Conservation (phyloP, 2,113 vertebrate genomes). For the Dipodomys merriami region DNA sequence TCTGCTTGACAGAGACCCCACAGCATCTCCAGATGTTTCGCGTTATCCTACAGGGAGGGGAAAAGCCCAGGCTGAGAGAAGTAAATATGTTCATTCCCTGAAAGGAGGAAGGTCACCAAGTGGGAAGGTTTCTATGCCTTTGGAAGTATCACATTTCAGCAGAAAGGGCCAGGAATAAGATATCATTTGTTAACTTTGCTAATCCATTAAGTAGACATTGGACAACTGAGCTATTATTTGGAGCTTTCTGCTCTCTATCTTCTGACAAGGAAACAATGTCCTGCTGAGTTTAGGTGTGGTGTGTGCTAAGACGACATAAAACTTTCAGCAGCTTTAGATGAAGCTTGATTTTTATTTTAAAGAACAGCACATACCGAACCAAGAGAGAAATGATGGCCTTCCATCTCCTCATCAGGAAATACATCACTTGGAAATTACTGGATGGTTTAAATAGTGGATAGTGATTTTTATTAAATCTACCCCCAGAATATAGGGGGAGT, state of each 20-base stretch:
- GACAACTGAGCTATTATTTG: slow-evolving; percentile 82
- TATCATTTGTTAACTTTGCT: slow-evolving; percentile 85
- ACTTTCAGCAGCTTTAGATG: slow-evolving; percentile 80
- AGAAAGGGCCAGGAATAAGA: slow-evolving; percentile 86
- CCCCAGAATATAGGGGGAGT: slow-evolving; percentile 13
- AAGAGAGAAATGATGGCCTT: slow-evolving; percentile 23
- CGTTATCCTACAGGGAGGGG: slow-evolving; percentile 67
- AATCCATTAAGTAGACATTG: slow-evolving; percentile 84
- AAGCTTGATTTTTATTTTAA: slow-evolving; percentile 80
- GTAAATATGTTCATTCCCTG: slow-evolving; percentile 75
- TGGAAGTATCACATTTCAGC: slow-evolving; percentile 83
- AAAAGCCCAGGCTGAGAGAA: slow-evolving; percentile 54
- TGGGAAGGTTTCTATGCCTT: slow-evolving; percentile 80
- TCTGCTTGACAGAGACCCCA: slow-evolving; percentile 64
- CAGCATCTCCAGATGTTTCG: slow-evolving; percentile 76
- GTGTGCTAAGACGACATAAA: slow-evolving; percentile 82
- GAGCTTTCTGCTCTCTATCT: slow-evolving; percentile 78
- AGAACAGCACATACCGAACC: slow-evolving; percentile 75
- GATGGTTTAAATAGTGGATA: slow-evolving; percentile 37
- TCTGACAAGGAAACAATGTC: slow-evolving; percentile 82
- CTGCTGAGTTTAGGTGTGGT: slow-evolving; percentile 84
- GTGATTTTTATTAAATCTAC: slow-evolving; percentile 72
- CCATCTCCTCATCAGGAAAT: slow-evolving; percentile 39
- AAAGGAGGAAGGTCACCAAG: slow-evolving; percentile 81
- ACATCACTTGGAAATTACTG: slow-evolving; percentile 61